Conservation (phyloP, 2,888 invertebrate genomes). For the Acronicta psi region DNA sequence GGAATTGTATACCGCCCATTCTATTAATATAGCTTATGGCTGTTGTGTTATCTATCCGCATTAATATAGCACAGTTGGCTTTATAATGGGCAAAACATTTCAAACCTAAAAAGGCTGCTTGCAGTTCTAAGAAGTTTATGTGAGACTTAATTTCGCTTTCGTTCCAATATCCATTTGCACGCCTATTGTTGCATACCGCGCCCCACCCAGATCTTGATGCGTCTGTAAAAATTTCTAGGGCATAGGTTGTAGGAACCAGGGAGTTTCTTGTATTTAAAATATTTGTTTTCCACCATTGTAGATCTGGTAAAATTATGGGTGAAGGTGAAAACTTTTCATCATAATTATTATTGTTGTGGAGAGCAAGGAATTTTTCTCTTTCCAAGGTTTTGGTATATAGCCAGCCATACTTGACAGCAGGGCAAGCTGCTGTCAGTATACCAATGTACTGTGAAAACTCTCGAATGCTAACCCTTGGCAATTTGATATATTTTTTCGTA, state of each 20-base stretch:
- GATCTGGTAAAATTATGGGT: not conserved
- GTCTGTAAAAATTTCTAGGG: too few relatives aligned
- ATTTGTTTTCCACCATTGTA: slow-evolving; percentile 16
- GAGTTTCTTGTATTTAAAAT: too few relatives aligned
- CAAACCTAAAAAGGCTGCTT: slow-evolving; percentile 16
- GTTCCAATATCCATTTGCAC: too few relatives aligned
- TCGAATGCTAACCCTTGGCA: not conserved
- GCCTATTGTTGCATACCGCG: too few relatives aligned
- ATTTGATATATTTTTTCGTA: too few relatives aligned
- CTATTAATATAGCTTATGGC: slow-evolving; percentile 13
- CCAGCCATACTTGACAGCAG: slow-evolving; percentile 39
- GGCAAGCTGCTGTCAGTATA: slow-evolving; percentile 34
- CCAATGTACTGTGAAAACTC: slow-evolving; percentile 45
- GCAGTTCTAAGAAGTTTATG: slow-evolving; percentile 17
- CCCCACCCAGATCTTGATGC: too few relatives aligned
- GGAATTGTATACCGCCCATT: too few relatives aligned
- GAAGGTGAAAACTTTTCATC: too few relatives aligned
- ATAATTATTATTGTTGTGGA: slow-evolving; percentile 3
- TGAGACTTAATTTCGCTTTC: too few relatives aligned
- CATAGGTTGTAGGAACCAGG: too few relatives aligned
- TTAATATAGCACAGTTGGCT: too few relatives aligned
- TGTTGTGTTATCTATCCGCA: slow-evolving; percentile 31
- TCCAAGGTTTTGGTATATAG: slow-evolving; percentile 41
- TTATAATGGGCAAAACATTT: slow-evolving; percentile 9
- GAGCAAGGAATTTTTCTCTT: slow-evolving; percentile 34